Evolutionary conservation across 1,140 invertebrate genomes (phyloP).

Genomic region (Leptinotarsa lineolata): DNA sequence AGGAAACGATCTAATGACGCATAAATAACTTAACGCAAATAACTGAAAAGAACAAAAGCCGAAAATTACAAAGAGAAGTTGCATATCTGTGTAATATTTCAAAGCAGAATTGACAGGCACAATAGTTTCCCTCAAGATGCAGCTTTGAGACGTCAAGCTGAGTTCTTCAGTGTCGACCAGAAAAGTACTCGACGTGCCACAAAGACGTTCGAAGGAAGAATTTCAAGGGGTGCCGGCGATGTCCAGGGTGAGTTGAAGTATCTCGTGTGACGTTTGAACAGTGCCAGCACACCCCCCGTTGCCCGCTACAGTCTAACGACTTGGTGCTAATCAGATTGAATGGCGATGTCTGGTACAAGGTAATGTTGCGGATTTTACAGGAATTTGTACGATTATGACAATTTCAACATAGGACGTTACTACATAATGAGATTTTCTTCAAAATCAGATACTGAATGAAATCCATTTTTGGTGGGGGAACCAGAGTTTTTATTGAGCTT

Average conservation of each 20-base stretch:
- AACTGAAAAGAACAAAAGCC: conserved; percentile 29
- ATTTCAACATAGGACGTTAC: neutral
- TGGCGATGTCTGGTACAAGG: conserved; percentile 5
- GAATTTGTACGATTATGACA: neutral
- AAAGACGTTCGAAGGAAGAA: conserved; percentile 30
- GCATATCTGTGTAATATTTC: conserved; percentile 48
- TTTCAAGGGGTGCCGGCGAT: conserved; percentile 33
- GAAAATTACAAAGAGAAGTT: conserved; percentile 37
- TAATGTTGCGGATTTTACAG: neutral
- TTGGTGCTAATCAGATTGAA: conserved; percentile 47
- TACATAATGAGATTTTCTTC: too few relatives aligned
- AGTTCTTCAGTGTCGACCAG: conserved; percentile 25
- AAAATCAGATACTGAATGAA: too few relatives aligned
- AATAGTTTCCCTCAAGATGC: conserved; percentile 48
- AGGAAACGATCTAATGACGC: conserved; percentile 3
- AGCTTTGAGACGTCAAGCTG: conserved; percentile 44
- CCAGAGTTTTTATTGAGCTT: too few relatives aligned
- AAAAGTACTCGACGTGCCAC: conserved; percentile 14
- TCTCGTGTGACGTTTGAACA: conserved; percentile 33
- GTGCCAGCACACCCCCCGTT: conserved; percentile 43
- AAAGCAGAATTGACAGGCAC: conserved; percentile 46
- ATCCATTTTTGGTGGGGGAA: too few relatives aligned
- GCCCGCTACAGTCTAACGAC: conserved; percentile 41
- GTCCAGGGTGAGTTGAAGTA: conserved; percentile 48
- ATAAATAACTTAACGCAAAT: conserved; percentile 21